Conservation (phyloP, 2,888 invertebrate species). For the Athalia rosae region DNA sequence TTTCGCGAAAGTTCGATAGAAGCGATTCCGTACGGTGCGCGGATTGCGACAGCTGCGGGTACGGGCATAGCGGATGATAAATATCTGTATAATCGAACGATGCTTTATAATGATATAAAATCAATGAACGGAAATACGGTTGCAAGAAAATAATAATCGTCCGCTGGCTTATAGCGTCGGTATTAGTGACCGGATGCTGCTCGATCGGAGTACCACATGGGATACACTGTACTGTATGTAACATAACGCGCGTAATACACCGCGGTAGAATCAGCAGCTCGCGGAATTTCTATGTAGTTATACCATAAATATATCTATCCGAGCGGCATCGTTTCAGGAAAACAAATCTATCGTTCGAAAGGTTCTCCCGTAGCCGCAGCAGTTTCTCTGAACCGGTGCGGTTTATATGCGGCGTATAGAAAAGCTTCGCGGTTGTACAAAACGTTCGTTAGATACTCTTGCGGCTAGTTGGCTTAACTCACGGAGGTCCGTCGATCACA, state of each 20-base stretch:
- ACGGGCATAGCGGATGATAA: too few relatives aligned
- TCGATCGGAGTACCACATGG: not conserved
- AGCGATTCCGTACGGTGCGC: too few relatives aligned
- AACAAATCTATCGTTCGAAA: too few relatives aligned
- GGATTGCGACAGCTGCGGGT: too few relatives aligned
- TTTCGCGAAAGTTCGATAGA: too few relatives aligned
- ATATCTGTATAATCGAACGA: not conserved
- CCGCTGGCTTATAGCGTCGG: not conserved
- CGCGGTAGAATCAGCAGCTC: not conserved
- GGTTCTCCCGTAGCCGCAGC: not conserved
- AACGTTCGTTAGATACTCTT: conserved; percentile 40
- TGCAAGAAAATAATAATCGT: conserved; percentile 25
- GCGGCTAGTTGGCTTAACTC: conserved; percentile 29
- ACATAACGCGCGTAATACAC: too few relatives aligned
- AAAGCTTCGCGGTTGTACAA: not conserved
- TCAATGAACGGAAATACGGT: conserved; percentile 25
- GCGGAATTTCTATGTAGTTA: conserved; percentile 4
- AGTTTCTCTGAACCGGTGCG: not conserved
- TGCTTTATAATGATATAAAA: conserved; percentile 20
- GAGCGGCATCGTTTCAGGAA: not conserved
- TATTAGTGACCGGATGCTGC: conserved; percentile 7
- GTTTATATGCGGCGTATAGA: not conserved
- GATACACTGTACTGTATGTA: conserved; percentile 4
- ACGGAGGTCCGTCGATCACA: conserved; percentile 43
- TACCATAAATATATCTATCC: not conserved